Evolutionary conservation across 2,888 invertebrate genomes (phyloP), one percentile per base, ranked within the genome.

Genomic region (Thera britannica): DNA sequence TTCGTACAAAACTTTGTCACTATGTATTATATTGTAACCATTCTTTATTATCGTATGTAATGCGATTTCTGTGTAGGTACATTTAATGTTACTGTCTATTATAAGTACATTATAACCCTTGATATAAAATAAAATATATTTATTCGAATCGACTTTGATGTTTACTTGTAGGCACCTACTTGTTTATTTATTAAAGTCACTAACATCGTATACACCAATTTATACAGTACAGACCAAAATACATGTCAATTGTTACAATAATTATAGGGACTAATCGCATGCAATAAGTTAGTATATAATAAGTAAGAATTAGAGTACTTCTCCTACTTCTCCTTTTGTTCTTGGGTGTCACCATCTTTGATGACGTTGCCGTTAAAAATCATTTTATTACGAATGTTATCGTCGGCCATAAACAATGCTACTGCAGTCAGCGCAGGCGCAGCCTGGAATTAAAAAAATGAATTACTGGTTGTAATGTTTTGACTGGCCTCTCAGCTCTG

Each of bases 1-100:
- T 89, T 87, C 89, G 90, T 90, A 90, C 90, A 90, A 90, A 90
- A 85, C 79, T 85, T 81, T 83, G 80, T 85, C 83, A 84, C 80
- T 87, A 79, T 85, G 80, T 85, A 84, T 78, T 78, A 79, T 80
- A 87, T 84, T 86, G 85, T 87, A 86, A 81, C 83, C 80, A 81
- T 79, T 83, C 80, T 85, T 84, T 80, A 34, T 72, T 72, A 85
- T 83, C 85, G 89, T 86, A 88, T 89, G 70, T 83, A 80, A 88
- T 89, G 80, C 88, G 87, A 76, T 81, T 77, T 74, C 75, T 79
- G 58, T 79, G 80, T 83, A 52, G 52, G 52, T 52, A 77, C 75
- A 80, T 82, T 80, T 81, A 79, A 83, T 81, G 83, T 86, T 83
- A 84, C 74, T 80, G 77, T 80, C 75, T 65, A 54, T 5, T 55